A percentile compares a stretch with the other conserved stretches of the same genome.
These are phyloP conservation scores for Spodoptera frugiperda DNA, from an alignment of 1,140 invertebrate species.

Conservation along the genomic window DNA sequence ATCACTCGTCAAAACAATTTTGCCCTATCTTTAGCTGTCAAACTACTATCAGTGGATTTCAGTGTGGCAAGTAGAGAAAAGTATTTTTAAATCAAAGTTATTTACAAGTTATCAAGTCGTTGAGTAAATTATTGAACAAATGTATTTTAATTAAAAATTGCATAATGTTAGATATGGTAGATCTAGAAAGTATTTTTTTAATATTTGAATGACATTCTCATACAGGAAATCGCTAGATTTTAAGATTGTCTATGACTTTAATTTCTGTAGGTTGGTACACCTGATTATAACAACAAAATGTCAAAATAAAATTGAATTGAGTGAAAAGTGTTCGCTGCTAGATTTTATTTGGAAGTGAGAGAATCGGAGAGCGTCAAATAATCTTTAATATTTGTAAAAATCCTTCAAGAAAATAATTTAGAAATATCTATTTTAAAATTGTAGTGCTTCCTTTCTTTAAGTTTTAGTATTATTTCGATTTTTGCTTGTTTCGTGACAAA, in stretches of 20 bases:
- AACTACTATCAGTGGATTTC: background rate
- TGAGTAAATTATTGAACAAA: too few species aligned
- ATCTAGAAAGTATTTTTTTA: too few species aligned
- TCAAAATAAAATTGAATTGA: conserved; percentile 71
- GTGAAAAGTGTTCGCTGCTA: conserved; percentile 71
- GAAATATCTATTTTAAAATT: conserved; percentile 68
- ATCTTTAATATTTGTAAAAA: conserved; percentile 78
- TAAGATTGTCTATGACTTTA: conserved; percentile 45
- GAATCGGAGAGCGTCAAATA: conserved; percentile 69
- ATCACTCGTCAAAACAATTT: conserved; percentile 44
- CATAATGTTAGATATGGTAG: too few species aligned
- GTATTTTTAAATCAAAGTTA: too few species aligned
- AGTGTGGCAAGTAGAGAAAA: too few species aligned
- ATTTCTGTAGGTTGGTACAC: conserved; percentile 52
- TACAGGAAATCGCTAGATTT: background rate
- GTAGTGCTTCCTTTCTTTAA: conserved; percentile 68
- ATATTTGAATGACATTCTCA: background rate
- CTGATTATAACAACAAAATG: conserved; percentile 53
- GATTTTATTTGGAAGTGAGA: conserved; percentile 75
- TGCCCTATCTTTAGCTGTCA: conserved; percentile 3
- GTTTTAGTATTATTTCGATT: conserved; percentile 73
- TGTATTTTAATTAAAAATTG: too few species aligned
- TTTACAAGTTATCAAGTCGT: too few species aligned
- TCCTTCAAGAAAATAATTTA: conserved; percentile 70
- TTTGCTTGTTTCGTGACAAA: conserved; percentile 66